These are phyloP conservation scores for Malacoraja senta DNA, from an alignment of 2,797 vertebrate species.

Conservation along the genomic window DNA sequence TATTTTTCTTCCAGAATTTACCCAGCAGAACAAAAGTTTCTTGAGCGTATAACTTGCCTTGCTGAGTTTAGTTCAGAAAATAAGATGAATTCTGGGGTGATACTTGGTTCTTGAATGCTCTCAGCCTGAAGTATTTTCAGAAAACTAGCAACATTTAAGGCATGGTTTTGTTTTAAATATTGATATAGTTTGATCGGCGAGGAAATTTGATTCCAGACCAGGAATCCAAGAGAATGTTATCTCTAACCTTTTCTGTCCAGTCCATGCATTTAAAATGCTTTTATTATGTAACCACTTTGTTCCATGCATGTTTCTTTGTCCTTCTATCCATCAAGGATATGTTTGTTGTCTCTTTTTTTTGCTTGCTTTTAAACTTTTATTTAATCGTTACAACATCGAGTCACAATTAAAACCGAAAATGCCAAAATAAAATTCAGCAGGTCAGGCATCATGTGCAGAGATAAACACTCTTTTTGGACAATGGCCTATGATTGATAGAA, in stretches of 20 bases:
- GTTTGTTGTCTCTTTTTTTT: neutral
- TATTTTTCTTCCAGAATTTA: neutral
- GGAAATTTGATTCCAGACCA: neutral
- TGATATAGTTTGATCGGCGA: neutral
- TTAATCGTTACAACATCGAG: neutral
- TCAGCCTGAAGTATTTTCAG: neutral
- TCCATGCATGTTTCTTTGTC: neutral
- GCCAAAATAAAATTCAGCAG: no score
- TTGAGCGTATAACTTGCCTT: neutral
- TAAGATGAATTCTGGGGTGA: neutral
- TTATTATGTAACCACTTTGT: neutral
- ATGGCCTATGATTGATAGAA: no score
- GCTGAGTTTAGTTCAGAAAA: neutral
- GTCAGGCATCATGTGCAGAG: no score
- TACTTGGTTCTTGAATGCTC: neutral
- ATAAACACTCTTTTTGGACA: no score
- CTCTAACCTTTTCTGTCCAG: neutral
- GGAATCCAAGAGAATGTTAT: neutral
- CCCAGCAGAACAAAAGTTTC: neutral
- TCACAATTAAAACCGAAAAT: no score
- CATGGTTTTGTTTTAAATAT: neutral
- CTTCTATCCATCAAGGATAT: neutral
- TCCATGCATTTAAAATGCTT: neutral
- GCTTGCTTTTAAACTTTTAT: neutral
- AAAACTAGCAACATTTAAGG: neutral